Percentiles rank a stretch among this genome's conserved stretches.
These are phyloP conservation scores for Paralichthys olivaceus DNA, from an alignment of 2,113 vertebrate species.

Conservation along the genomic window DNA sequence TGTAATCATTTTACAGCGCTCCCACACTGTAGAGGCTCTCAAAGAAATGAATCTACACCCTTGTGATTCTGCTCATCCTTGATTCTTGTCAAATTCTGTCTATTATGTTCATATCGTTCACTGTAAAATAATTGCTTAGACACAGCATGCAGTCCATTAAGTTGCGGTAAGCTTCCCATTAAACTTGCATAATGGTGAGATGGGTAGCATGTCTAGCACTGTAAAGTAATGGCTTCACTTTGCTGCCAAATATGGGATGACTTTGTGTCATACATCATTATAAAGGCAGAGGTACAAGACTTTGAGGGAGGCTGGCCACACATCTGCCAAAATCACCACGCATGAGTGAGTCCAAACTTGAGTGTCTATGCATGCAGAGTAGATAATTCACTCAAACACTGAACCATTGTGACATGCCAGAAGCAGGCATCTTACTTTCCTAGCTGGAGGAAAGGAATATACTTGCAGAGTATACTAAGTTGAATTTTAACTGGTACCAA, in stretches of 20 bases:
- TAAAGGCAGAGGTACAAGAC: slow-evolving; percentile 52
- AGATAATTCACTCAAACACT: slow-evolving; percentile 32
- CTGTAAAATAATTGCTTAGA: slow-evolving; percentile 78
- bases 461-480: not conserved
- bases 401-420: slow-evolving; percentile 9
- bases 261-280: slow-evolving; percentile 68
- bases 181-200: slow-evolving; percentile 78
- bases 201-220: slow-evolving; percentile 67
- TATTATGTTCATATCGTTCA: slow-evolving; percentile 64
- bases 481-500: not conserved
- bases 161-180: slow-evolving; percentile 73
- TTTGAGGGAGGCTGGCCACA: slow-evolving; percentile 27
- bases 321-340: slow-evolving; percentile 41
- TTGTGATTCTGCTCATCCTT: slow-evolving; percentile 51
- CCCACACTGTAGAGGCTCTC: slow-evolving; percentile 6
- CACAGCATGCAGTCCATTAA: slow-evolving; percentile 77
- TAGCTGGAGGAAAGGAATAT: not conserved
- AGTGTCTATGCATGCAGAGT: slow-evolving; percentile 16
- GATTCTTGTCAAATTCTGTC: slow-evolving; percentile 58
- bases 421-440: not conserved
- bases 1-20: slow-evolving; percentile 1
- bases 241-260: slow-evolving; percentile 72
- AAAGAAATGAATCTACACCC: slow-evolving; percentile 27
- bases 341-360: slow-evolving; percentile 24
- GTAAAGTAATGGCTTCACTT: slow-evolving; percentile 73